Percentiles rank a stretch among this genome's conserved stretches.
Conservation (phyloP, 2,888 invertebrate species). For the Cosmia pyralina region DNA sequence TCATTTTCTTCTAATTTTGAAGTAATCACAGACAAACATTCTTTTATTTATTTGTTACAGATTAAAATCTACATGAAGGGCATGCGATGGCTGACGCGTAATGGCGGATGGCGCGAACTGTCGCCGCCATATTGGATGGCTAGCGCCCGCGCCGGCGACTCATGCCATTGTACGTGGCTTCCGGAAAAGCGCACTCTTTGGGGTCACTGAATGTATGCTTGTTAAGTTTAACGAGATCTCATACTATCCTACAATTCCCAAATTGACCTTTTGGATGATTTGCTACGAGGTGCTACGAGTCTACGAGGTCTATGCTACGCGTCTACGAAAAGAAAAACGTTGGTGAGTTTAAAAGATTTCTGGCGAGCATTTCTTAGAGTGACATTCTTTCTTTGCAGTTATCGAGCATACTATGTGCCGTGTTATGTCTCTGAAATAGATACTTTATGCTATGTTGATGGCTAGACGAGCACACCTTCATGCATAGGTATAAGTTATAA, state of each 20-base stretch:
- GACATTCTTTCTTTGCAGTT: not conserved
- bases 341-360: not conserved
- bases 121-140: slow-evolving; percentile 75
- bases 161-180: slow-evolving; percentile 79
- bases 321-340: slow-evolving; percentile 2
- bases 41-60: slow-evolving; percentile 36
- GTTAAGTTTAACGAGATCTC: slow-evolving; percentile 46
- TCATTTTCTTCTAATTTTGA: not conserved
- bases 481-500: slow-evolving; percentile 63
- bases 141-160: slow-evolving; percentile 61
- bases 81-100: slow-evolving; percentile 53
- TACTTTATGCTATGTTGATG: not conserved
- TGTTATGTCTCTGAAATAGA: not conserved
- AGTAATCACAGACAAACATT: slow-evolving; percentile 56
- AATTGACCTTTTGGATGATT: not conserved
- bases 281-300: slow-evolving; percentile 29
- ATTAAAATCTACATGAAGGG: slow-evolving; percentile 52
- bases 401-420: not conserved
- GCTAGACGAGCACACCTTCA: slow-evolving; percentile 12
- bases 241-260: not conserved
- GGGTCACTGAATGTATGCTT: slow-evolving; percentile 76
- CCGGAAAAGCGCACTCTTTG: slow-evolving; percentile 86
- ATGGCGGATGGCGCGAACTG: slow-evolving; percentile 69
- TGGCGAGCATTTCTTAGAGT: not conserved
- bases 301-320: slow-evolving; percentile 20